Base-by-base conservation (phyloP, 2,797 vertebrate genomes). In the Sparidentex hasta region DNA sequence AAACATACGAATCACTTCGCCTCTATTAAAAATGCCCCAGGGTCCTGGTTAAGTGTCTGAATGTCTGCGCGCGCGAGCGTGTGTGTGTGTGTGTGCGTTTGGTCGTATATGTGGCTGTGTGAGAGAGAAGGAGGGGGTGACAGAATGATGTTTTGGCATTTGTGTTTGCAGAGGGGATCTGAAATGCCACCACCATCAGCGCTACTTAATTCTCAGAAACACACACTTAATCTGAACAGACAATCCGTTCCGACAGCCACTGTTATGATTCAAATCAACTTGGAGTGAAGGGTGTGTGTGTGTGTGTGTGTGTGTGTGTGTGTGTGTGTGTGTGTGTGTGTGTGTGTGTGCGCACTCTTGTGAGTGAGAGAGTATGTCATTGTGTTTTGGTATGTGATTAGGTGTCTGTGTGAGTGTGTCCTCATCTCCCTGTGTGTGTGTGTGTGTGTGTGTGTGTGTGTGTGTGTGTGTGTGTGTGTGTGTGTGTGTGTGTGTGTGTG, bases 131-230 rank as follows among this genome's bases (percentile, higher is more conserved):
- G 86, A 74, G 78, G 81, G 83, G 76, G 64, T 87, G 90, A 85
- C 85, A 92, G 87, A 87, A 89, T 92, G 89, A 91, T 93, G 93
- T 92, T 92, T 92, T 93, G 92, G 90, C 90, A 93, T 93, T 93
- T 92, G 85, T 91, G 91, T 90, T 88, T 91, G 85, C 82, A 81
- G 84, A 87, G 84, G 83, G 86, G 89, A 91, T 92, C 88, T 93
- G 89, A 94, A 94, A 94, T 94, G 94, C 93, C 94, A 93, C 92
- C 93, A 94, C 92, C 91, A 94, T 94, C 92, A 94, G 90, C 87
- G 92, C 86, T 84, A 90, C 89, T 92, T 93, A 93, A 93, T 93
- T 93, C 90, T 91, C 87, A 87, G 91, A 93, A 92, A 92, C 90
- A 88, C 88, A 90, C 90, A 78, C 84, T 92, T 94, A 94, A 94